These are phyloP conservation scores for Trichoplusia ni DNA, from an alignment of 1,140 invertebrate species.

Conservation along the genomic window DNA sequence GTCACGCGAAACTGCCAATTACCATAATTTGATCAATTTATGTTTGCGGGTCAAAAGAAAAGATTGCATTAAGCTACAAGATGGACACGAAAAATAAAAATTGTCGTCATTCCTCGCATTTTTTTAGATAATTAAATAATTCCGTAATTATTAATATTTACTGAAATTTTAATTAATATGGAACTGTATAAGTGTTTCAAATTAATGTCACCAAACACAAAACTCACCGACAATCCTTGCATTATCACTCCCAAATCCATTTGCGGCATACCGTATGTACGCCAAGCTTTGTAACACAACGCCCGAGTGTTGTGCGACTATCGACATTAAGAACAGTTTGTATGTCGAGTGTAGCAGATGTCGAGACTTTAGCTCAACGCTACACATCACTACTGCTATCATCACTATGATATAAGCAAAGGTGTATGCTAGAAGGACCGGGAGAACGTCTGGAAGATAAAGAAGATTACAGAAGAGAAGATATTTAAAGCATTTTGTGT, in stretches of 20 bases:
- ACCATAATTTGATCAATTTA: too few species aligned
- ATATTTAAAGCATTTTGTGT: too few species aligned
- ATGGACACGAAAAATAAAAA: too few species aligned
- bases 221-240: conserved; percentile 84
- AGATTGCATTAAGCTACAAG: too few species aligned
- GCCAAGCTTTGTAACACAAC: conserved; percentile 85
- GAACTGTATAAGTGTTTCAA: too few species aligned
- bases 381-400: conserved; percentile 84
- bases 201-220: not conserved
- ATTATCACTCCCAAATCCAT: conserved; percentile 83
- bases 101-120: too few species aligned
- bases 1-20: too few species aligned
- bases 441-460: conserved; percentile 86
- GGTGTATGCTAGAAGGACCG: conserved; percentile 85
- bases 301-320: conserved; percentile 85
- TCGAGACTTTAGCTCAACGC: conserved; percentile 87
- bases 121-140: too few species aligned
- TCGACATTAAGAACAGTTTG: conserved; percentile 90
- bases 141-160: too few species aligned
- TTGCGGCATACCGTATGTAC: conserved; percentile 87
- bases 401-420: conserved; percentile 85
- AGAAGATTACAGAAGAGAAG: too few species aligned
- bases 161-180: too few species aligned
- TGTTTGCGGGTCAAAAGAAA: too few species aligned
- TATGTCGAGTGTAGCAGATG: conserved; percentile 94